Evolutionary conservation across 2,797 vertebrate species (phyloP).

Genomic region (Craterocephalus amniculus): DNA sequence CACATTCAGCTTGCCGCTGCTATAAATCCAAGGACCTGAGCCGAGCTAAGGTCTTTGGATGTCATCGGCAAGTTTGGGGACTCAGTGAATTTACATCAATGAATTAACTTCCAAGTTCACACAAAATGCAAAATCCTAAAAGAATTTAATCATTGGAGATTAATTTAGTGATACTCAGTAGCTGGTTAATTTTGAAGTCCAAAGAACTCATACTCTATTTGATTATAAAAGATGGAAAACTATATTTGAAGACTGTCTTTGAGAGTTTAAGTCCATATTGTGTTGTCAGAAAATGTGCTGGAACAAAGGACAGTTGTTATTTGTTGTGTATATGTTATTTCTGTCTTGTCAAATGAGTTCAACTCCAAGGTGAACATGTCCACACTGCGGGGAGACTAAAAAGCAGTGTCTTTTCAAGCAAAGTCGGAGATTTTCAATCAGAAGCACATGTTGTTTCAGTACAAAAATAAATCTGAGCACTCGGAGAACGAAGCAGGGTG

Average conservation of each 20-base stretch:
- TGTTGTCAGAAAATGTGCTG: background rate
- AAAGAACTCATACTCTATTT: background rate
- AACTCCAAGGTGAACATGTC: background rate
- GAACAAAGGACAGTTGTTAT: background rate
- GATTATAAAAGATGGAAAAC: background rate
- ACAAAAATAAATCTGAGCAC: background rate
- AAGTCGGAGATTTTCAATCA: background rate
- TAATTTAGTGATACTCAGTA: constrained; percentile 21
- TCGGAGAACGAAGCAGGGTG: background rate
- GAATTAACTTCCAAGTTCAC: background rate
- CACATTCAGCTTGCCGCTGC: constrained; percentile 11
- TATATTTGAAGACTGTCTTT: background rate
- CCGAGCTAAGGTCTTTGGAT: background rate
- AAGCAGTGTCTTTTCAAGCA: background rate
- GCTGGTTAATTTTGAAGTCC: constrained; percentile 35
- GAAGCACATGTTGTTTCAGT: background rate
- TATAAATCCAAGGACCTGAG: background rate
- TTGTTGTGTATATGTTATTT: too few relatives aligned
- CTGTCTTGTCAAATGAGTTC: background rate
- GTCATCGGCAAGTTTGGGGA: constrained; percentile 2
- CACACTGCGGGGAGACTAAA: background rate
- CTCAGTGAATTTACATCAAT: background rate
- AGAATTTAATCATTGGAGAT: background rate
- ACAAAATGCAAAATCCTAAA: background rate
- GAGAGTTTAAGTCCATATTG: background rate